phyloP scores from a whole-genome alignment of 2,797 vertebrate species.

The Coregonus sp. region DNA sequence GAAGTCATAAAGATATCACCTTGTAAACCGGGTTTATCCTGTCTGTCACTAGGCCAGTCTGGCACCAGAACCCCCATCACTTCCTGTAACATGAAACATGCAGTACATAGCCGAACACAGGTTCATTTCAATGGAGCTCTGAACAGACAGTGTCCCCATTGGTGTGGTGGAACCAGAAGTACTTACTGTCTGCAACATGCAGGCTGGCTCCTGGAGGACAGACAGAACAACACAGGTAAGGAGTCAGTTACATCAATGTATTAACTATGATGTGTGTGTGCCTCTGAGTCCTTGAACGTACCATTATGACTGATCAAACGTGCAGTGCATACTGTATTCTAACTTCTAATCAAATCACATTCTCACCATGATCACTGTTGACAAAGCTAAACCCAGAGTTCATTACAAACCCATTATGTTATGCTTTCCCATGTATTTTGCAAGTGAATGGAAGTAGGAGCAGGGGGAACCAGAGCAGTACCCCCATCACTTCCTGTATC shows the following conservation, averaged over 20 bases:
- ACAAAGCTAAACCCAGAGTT: constrained; percentile 4
- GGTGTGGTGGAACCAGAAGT: constrained; percentile 95
- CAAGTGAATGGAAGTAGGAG: constrained; percentile 28
- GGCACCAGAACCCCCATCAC: not conserved
- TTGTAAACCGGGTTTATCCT: not conserved
- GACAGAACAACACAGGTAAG: not conserved
- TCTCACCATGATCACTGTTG: not conserved
- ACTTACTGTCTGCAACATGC: constrained; percentile 77
- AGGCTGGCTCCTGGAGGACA: constrained; percentile 84
- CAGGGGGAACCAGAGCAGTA: constrained; percentile 16
- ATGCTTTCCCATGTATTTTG: constrained; percentile 16
- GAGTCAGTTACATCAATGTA: not conserved
- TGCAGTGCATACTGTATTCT: not conserved
- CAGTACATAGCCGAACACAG: constrained; percentile 79
- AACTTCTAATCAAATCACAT: not conserved
- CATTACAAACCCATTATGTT: constrained; percentile 5
- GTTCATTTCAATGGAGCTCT: constrained; percentile 88
- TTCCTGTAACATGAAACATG: too few relatives aligned
- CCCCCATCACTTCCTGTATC: not conserved
- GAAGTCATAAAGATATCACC: not conserved
- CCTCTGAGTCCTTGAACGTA: not conserved
- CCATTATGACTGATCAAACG: not conserved
- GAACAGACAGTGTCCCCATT: constrained; percentile 89
- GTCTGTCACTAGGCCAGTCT: not conserved
- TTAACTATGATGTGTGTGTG: not conserved